Percentiles rank a stretch among this genome's conserved stretches.
Evolutionary conservation across 2,888 invertebrate species (phyloP).

Genomic region (Drosophila birchii): DNA sequence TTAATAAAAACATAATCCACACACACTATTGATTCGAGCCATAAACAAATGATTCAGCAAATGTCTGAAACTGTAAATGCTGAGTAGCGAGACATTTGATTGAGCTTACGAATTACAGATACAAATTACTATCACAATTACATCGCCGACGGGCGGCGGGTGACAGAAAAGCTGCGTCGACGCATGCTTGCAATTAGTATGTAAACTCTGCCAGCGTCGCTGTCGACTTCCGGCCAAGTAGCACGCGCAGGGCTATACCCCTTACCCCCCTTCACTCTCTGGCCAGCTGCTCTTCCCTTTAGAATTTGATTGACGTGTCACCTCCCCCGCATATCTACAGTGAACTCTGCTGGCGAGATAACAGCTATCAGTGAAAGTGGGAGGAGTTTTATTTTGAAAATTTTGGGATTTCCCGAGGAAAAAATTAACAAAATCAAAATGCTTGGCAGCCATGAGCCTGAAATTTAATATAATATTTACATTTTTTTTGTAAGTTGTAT

Average conservation of each 20-base stretch:
- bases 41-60: slow-evolving; percentile 80
- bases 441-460: not conserved
- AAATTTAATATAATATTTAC: not conserved
- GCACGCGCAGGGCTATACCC: slow-evolving; percentile 61
- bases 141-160: slow-evolving; percentile 20
- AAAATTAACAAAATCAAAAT: not conserved
- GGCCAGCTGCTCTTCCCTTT: slow-evolving; percentile 16
- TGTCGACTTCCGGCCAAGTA: slow-evolving; percentile 57
- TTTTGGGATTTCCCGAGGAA: not conserved
- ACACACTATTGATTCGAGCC: slow-evolving; percentile 72
- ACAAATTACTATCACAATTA: slow-evolving; percentile 14
- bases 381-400: not conserved
- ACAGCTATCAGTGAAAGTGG: not conserved
- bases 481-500: not conserved
- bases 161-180: slow-evolving; percentile 47
- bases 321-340: slow-evolving; percentile 18
- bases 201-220: slow-evolving; percentile 44
- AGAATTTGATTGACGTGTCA: slow-evolving; percentile 1
- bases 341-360: not conserved
- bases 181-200: slow-evolving; percentile 79
- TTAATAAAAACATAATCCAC: slow-evolving; percentile 68
- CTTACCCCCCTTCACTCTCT: not conserved
- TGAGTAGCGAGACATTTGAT: slow-evolving; percentile 67
- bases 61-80: slow-evolving; percentile 72
- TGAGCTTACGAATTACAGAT: slow-evolving; percentile 40